These are phyloP conservation scores for Heliconius congener DNA, from an alignment of 1,140 invertebrate genomes.

Conservation along the genomic window DNA sequence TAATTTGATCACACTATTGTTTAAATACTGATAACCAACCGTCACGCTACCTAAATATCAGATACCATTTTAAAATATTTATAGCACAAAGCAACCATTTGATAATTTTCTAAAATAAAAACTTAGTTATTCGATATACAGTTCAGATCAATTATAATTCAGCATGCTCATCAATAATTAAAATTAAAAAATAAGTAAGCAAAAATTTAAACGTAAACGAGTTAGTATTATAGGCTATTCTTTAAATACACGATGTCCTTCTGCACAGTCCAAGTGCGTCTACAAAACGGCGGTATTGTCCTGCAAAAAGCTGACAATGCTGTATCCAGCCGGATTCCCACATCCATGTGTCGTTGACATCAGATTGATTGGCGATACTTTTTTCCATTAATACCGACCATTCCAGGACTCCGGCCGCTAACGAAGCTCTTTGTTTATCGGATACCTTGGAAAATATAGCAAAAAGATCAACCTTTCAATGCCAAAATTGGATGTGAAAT, in stretches of 20 bases:
- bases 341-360: conserved; percentile 68
- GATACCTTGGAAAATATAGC: conserved; percentile 55
- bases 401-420: conserved; percentile 49
- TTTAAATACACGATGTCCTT: not conserved
- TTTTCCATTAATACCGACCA: conserved; percentile 64
- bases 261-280: not conserved
- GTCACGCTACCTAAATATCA: too few relatives aligned
- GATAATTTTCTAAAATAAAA: too few relatives aligned
- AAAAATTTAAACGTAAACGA: not conserved
- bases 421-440: conserved; percentile 57
- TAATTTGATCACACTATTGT: too few relatives aligned
- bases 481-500: conserved; percentile 37
- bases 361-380: conserved; percentile 55
- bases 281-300: conserved; percentile 39
- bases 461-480: conserved; percentile 26
- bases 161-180: too few relatives aligned
- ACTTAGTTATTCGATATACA: too few relatives aligned
- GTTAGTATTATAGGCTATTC: not conserved
- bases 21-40: too few relatives aligned
- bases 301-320: conserved; percentile 65
- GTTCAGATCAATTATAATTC: too few relatives aligned
- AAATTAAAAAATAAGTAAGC: not conserved
- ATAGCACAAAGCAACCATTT: too few relatives aligned
- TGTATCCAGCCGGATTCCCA: conserved; percentile 68
- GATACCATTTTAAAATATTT: too few relatives aligned